Conservation (phyloP, 2,888 invertebrate genomes). For the Drosophila cracens region DNA sequence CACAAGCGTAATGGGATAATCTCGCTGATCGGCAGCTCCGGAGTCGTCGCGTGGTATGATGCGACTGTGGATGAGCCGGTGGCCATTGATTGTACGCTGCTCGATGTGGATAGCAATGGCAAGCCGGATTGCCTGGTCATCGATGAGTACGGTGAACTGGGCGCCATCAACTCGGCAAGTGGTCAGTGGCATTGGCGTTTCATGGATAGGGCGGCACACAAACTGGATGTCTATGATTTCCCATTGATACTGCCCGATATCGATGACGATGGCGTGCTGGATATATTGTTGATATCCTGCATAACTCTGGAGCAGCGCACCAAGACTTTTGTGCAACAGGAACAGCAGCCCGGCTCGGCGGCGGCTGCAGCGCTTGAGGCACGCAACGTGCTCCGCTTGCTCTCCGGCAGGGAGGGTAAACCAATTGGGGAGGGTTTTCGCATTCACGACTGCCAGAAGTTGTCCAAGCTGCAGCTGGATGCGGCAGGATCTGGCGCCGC, state of each 20-base stretch:
- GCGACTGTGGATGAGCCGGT: slow-evolving; percentile 89
- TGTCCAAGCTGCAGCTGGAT: slow-evolving; percentile 87
- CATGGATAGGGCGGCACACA: slow-evolving; percentile 80
- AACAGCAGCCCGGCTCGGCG: slow-evolving; percentile 45
- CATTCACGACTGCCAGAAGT: slow-evolving; percentile 87
- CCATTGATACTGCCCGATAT: slow-evolving; percentile 90
- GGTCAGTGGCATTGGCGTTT: slow-evolving; percentile 87
- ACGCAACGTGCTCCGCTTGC: slow-evolving; percentile 88
- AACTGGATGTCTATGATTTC: slow-evolving; percentile 88
- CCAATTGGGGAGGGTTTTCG: slow-evolving; percentile 88
- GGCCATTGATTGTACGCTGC: slow-evolving; percentile 90
- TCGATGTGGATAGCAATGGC: slow-evolving; percentile 90
- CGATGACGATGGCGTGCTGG: slow-evolving; percentile 89
- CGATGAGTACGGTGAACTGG: slow-evolving; percentile 89
- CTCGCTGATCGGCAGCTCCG: slow-evolving; percentile 89
- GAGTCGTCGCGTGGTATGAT: slow-evolving; percentile 91
- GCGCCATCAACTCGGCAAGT: slow-evolving; percentile 87
- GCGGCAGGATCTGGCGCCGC: slow-evolving; percentile 36
- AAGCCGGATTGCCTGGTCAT: slow-evolving; percentile 91
- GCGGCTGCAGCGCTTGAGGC: slow-evolving; percentile 66
- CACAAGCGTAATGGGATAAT: slow-evolving; percentile 87
- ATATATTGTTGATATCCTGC: slow-evolving; percentile 88
- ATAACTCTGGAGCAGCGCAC: slow-evolving; percentile 80
- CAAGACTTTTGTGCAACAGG: slow-evolving; percentile 65
- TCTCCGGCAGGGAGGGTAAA: slow-evolving; percentile 90